phyloP scores from a whole-genome alignment of 2,113 vertebrate genomes.

The Zosterops pallidus region DNA sequence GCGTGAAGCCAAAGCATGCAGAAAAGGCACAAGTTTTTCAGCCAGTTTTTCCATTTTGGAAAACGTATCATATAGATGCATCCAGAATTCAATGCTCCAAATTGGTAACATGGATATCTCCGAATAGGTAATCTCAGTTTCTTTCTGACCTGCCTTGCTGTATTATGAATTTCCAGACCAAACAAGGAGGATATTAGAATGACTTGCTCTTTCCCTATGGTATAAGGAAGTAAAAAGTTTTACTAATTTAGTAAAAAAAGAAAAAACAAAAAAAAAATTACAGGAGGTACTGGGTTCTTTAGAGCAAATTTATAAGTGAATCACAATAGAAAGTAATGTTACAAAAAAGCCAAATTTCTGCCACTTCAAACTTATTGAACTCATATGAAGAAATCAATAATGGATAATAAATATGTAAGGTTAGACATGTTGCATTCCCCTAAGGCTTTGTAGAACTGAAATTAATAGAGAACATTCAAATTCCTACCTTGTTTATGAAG shows the following conservation, averaged over 20 bases:
- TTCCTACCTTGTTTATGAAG: not conserved
- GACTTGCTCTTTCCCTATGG: accelerated
- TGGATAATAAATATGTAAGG: not conserved
- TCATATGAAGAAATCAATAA: not conserved
- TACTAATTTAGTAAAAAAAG: no score
- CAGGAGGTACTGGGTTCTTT: not conserved
- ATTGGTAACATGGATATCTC: not conserved
- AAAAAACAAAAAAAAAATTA: not conserved
- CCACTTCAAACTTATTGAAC: not conserved
- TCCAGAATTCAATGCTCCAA: not conserved
- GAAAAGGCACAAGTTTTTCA: not conserved
- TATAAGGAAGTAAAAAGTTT: not conserved
- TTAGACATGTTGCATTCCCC: accelerated
- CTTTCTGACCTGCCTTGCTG: not conserved
- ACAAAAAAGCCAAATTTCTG: not conserved
- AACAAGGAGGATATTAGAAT: not conserved
- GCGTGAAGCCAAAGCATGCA: not conserved
- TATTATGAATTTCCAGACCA: not conserved
- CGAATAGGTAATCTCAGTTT: not conserved
- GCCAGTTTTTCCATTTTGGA: not conserved
- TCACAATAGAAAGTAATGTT: not conserved
- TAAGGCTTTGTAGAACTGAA: not conserved
- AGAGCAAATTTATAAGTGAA: not conserved
- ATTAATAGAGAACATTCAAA: not conserved
- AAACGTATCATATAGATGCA: not conserved